Base-by-base conservation (phyloP, 2,113 vertebrate species). In the Montifringilla adamsi region DNA sequence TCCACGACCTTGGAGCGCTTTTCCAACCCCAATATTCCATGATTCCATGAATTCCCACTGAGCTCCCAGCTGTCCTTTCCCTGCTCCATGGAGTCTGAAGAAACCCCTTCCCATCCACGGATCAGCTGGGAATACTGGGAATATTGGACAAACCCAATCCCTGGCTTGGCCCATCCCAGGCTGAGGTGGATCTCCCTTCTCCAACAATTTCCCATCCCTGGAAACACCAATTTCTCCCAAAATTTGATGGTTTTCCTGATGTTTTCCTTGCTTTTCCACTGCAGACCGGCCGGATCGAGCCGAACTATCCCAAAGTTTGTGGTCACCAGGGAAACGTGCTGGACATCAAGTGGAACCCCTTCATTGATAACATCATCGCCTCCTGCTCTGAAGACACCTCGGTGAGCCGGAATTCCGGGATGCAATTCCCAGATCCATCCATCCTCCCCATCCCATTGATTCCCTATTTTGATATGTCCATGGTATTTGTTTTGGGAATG, bases 311-410 rank as follows among this genome's bases (percentile, higher is more conserved):
- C 53, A 99, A 99, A 93, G 98, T 99, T 37, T 99, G 99, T 0
- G 99, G 99, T 4, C 11, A 99, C 97, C 99, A 99, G 75, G 99
- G 99, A 66, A 99, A 99, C 0, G 99, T 99, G 30, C 98, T 99
- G 96, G 99, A 99, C 72, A 99, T 99, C 98, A 99, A 99, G 88
- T 99, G 99, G 99, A 99, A 99, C 41, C 99, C 99, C n/a, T 99
- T 99, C 97, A 98, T 99, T 63, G 99, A 99, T 86, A 99, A 99
- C 98, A 98, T 99, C 97, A 98, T 99, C 2, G 99, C 99, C 0
- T 99, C 99, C 0, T 99, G 99, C 97, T 99, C 99, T 0, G 99
- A 99, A 88, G 99, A 99, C 96, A 98, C 98, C 3, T 99, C 99
- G 73, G 99, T 99, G 93, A 99, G 99, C 97, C 3, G 74, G 15